phyloP scores from a whole-genome alignment of 2,113 vertebrate genomes.

The Rhagologus leucostigma region DNA sequence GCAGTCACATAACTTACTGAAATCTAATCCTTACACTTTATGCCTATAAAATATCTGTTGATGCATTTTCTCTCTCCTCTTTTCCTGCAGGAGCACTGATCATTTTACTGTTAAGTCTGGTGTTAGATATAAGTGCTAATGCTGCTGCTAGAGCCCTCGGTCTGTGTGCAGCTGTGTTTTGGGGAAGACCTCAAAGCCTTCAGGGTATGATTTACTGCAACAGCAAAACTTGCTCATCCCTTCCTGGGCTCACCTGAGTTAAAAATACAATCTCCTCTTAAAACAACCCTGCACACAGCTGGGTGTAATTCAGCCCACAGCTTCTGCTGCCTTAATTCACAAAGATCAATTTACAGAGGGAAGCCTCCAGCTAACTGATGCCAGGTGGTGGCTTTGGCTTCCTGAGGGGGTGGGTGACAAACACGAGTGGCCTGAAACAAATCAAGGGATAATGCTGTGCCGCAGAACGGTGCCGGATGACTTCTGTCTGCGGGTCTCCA shows the following conservation, averaged over 20 bases:
- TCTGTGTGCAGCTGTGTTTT: neutral
- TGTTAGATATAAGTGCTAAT: neutral
- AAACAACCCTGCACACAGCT: neutral
- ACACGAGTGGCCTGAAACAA: neutral
- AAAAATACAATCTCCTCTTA: neutral
- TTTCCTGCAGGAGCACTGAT: neutral
- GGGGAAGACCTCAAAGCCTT: neutral
- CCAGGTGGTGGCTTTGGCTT: neutral
- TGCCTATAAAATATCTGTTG: neutral
- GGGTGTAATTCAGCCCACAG: neutral
- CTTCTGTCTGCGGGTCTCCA: neutral
- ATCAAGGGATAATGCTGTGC: neutral
- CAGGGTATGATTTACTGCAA: neutral
- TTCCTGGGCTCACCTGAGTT: neutral
- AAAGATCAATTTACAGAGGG: neutral
- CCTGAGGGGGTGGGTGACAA: neutral
- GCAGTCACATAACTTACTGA: neutral
- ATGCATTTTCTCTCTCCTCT: neutral
- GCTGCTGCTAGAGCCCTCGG: fast-evolving
- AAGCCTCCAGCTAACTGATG: neutral
- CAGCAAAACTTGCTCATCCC: neutral
- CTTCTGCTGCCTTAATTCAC: neutral
- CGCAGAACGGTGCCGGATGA: neutral
- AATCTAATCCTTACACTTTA: neutral
- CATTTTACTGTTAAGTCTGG: neutral